A percentile compares a stretch with the other conserved stretches of the same genome.
These are phyloP conservation scores for Callitettix versicolor DNA, from an alignment of 1,140 invertebrate species.

Conservation along the genomic window DNA sequence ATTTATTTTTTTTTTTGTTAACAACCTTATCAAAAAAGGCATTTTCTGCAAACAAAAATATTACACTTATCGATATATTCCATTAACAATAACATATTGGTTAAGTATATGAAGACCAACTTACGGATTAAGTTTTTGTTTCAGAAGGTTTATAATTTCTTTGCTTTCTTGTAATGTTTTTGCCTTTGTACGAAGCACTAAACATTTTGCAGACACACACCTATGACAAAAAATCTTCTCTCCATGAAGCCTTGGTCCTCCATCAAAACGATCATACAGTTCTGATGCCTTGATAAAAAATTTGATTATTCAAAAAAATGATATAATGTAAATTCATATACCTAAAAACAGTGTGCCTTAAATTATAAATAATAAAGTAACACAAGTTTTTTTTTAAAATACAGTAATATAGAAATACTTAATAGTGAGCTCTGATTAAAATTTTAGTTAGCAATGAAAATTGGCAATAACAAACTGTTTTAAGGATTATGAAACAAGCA, in stretches of 20 bases:
- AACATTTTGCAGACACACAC: conserved; percentile 24
- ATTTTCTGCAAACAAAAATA: no score
- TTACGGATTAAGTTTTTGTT: conserved; percentile 21
- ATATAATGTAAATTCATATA: background rate
- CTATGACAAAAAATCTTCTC: conserved; percentile 18
- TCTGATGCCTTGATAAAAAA: conserved; percentile 22
- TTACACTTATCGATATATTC: no score
- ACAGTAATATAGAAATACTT: no score
- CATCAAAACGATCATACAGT: conserved; percentile 23
- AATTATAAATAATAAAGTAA: background rate
- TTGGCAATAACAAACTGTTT: no score
- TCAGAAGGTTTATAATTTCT: conserved; percentile 20
- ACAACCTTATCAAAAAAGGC: no score
- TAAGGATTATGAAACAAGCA: no score
- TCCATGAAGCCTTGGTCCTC: conserved; percentile 23
- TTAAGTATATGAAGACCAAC: no score
- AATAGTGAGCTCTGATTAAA: no score
- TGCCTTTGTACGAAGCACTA: conserved; percentile 17
- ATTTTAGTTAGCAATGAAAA: no score
- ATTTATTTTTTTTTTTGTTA: no score
- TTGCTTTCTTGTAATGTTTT: conserved; percentile 24
- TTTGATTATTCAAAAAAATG: background rate
- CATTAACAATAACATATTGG: no score
- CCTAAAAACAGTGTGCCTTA: background rate
- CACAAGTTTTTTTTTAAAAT: no score